Base-by-base conservation (phyloP, 2,797 vertebrate genomes). In the Eleutherodactylus coqui region DNA sequence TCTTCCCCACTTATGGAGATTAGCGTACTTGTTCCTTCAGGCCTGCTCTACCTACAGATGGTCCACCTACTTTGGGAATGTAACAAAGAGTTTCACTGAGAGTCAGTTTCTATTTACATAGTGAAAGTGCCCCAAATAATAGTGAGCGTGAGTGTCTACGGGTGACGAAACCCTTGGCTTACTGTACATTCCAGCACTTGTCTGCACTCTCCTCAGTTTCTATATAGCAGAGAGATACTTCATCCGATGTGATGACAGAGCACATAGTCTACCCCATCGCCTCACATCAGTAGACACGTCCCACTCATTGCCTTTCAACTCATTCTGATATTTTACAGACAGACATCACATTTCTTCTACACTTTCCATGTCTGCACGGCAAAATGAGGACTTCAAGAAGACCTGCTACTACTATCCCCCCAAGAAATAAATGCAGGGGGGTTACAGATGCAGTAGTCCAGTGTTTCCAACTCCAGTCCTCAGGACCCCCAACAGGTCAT, bases 21-120 rank as follows among this genome's bases (percentile, higher is more conserved):
- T n/a, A n/a, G n/a, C n/a, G n/a, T n/a, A n/a, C n/a, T n/a, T n/a
- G n/a, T n/a, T n/a, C n/a, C n/a, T n/a, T n/a, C n/a, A n/a, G n/a
- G n/a, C n/a, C n/a, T n/a, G n/a, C n/a, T n/a, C n/a, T 45, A 60
- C 13, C 10, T 19, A 16, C 21, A 55, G 45, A 58, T 43, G n/a
- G n/a, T 60, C 81, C 70, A 43, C 36, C 70, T 83, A 38, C 36
- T 43, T 60, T 2, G 38, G 81, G 38, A 75, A 75, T 60, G 70
- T 75, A 41, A 75, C 81, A 75, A 60, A 75, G 51, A 21, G 36
- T 34, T 51, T 5, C 14, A 36, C 45, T 24, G 38, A 49, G 32
- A 32, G 13, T 41, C 53, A 29, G 49, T 82, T 72, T 82, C 72
- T 29, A 58, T 27, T 27, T 82, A 49, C n/a, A 36, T 41, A 41